These are phyloP conservation scores for Drusus annulatus DNA, from an alignment of 1,140 invertebrate genomes.

Conservation along the genomic window DNA sequence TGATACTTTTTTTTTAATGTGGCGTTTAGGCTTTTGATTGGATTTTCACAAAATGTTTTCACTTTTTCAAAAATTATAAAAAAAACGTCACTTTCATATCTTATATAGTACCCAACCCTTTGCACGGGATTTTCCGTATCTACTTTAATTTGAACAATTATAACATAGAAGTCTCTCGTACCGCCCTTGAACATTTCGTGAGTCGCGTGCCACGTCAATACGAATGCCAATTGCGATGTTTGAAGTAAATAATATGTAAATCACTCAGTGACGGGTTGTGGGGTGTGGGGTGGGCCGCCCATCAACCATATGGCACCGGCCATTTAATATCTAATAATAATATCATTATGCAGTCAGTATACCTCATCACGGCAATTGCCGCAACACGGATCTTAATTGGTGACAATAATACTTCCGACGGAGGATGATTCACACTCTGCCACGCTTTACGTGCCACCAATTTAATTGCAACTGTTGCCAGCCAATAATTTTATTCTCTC, in stretches of 20 bases:
- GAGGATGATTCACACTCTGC: slow-evolving; percentile 57
- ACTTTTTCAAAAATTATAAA: no score
- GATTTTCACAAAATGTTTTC: no score
- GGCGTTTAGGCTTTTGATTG: no score
- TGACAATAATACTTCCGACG: slow-evolving; percentile 41
- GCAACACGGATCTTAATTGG: slow-evolving; percentile 56
- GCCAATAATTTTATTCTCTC: no score
- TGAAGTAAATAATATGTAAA: slow-evolving; percentile 59
- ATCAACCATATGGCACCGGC: slow-evolving; percentile 38
- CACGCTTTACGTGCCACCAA: slow-evolving; percentile 12
- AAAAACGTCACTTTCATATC: no score
- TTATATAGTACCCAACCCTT: no score
- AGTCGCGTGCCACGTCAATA: slow-evolving; percentile 52
- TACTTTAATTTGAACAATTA: no score
- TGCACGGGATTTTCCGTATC: no score
- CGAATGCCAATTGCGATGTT: slow-evolving; percentile 55
- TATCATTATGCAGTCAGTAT: not conserved
- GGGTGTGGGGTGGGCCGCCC: not conserved
- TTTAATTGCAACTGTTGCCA: not conserved
- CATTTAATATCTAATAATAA: slow-evolving; percentile 4
- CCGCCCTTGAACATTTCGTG: slow-evolving; percentile 3
- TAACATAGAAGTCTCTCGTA: not conserved
- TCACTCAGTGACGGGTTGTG: slow-evolving; percentile 43
- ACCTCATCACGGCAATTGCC: slow-evolving; percentile 48
- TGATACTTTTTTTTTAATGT: no score